These are phyloP conservation scores for Microplitis deprimator DNA, from an alignment of 2,888 invertebrate genomes.

Conservation along the genomic window DNA sequence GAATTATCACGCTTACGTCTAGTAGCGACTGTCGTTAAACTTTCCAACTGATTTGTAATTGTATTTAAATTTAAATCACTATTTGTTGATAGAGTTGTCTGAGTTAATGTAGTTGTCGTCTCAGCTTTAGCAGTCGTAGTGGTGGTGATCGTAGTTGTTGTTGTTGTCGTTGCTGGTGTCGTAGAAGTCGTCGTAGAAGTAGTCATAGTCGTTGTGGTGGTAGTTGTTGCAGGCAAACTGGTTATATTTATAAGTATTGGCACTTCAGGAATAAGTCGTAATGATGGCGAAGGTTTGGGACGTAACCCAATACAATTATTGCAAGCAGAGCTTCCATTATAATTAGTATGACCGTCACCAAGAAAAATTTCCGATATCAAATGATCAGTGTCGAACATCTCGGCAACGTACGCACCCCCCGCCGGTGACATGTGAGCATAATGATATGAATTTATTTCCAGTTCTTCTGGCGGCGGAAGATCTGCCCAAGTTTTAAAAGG, in stretches of 20 bases:
- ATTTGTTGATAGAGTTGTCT: constrained; percentile 45
- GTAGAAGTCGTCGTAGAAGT: constrained; percentile 5
- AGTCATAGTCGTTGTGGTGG: constrained; percentile 48
- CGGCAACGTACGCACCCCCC: constrained; percentile 87
- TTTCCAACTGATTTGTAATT: constrained; percentile 42
- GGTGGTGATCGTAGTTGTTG: constrained; percentile 48
- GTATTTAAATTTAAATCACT: constrained; percentile 42
- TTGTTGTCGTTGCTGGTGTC: constrained; percentile 41
- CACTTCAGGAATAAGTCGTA: constrained; percentile 63
- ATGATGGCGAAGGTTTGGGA: constrained; percentile 64
- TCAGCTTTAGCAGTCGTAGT: constrained; percentile 35
- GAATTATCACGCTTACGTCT: constrained; percentile 58
- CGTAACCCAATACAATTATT: constrained; percentile 73
- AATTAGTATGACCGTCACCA: constrained; percentile 76
- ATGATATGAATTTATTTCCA: constrained; percentile 81
- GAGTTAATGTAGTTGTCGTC: not conserved
- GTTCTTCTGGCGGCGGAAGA: constrained; percentile 79
- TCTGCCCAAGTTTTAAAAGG: constrained; percentile 77
- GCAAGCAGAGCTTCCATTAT: constrained; percentile 67
- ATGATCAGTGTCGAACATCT: constrained; percentile 83
- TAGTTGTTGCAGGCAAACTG: constrained; percentile 48
- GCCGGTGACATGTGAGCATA: constrained; percentile 80
- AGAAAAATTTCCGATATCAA: constrained; percentile 80
- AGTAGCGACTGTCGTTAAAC: constrained; percentile 41
- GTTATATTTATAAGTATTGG: constrained; percentile 44